A percentile compares a stretch with the other conserved stretches of the same genome.
Conservation (phyloP, 2,113 vertebrate genomes). For the Phylloscopus whistleri region DNA sequence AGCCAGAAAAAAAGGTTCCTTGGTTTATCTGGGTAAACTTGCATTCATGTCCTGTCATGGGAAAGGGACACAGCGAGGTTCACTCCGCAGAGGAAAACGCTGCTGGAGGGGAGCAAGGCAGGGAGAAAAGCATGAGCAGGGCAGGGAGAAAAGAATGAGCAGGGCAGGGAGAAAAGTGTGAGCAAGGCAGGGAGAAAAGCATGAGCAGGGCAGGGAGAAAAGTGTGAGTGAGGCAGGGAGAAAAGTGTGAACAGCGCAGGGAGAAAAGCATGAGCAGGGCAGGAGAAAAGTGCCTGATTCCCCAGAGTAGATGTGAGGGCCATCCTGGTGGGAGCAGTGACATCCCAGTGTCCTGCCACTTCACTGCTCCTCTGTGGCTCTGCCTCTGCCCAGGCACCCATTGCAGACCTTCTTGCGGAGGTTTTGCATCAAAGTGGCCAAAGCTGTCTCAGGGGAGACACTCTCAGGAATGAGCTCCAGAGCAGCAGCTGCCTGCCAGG, state of each 20-base stretch:
- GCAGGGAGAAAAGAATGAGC: not conserved
- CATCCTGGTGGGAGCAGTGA: not conserved
- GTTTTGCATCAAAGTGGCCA: not conserved
- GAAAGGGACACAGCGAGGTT: not conserved
- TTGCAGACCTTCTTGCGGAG: not conserved
- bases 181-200: not conserved
- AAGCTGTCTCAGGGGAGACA: fast-evolving
- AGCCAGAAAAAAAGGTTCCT: not conserved
- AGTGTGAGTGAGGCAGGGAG: fast-evolving
- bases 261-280: fast-evolving
- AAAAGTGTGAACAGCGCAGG: not conserved
- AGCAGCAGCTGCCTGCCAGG: not conserved
- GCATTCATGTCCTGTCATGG: not conserved
- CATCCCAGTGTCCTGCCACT: not conserved
- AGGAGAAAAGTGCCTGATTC: not conserved
- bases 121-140: not conserved
- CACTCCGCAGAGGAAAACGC: not conserved
- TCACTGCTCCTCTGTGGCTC: not conserved
- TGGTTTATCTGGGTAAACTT: not conserved
- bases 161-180: fast-evolving
- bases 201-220: fast-evolving
- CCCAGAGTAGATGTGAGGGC: fast-evolving
- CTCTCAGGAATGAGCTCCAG: not conserved
- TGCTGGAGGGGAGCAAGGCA: not conserved
- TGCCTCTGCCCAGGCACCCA: not conserved